Conservation (phyloP, 2,888 invertebrate species). For the Lysandra coridon region DNA sequence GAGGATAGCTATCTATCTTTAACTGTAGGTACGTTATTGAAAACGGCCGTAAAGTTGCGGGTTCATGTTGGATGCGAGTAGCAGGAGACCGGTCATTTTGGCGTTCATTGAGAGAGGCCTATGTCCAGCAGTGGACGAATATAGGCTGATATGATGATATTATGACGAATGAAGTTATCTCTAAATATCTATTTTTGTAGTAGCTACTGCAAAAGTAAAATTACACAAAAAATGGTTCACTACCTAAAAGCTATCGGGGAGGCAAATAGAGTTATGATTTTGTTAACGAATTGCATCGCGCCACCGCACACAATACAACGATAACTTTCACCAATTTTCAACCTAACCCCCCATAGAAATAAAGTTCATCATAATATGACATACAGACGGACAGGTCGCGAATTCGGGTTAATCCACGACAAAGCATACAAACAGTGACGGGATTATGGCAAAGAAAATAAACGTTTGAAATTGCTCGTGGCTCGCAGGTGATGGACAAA, state of each 20-base stretch:
- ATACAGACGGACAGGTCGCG: not conserved
- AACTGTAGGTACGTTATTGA: no score
- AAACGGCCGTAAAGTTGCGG: no score
- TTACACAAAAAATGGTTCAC: not conserved
- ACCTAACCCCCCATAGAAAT: not conserved
- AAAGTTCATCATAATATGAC: not conserved
- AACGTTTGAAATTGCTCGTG: slow-evolving; percentile 6
- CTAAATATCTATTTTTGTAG: not conserved
- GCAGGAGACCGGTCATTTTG: no score
- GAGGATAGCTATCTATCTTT: no score
- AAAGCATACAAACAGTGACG: not conserved
- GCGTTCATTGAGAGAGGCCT: no score
- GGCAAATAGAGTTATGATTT: slow-evolving; percentile 14
- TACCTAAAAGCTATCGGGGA: not conserved
- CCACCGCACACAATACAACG: not conserved
- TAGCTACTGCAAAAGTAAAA: not conserved
- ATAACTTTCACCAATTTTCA: not conserved
- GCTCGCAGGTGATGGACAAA: not conserved
- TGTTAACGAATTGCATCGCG: slow-evolving; percentile 2
- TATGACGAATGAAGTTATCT: not conserved
- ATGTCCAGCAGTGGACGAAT: no score
- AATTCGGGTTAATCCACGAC: slow-evolving; percentile 14
- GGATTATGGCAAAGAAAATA: slow-evolving; percentile 19
- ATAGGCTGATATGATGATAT: no score
- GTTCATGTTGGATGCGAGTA: no score